Evolutionary conservation across 1,140 invertebrate species (phyloP), one percentile per base, ranked within the genome.

Genomic region (Philopotamus ludificatus): DNA sequence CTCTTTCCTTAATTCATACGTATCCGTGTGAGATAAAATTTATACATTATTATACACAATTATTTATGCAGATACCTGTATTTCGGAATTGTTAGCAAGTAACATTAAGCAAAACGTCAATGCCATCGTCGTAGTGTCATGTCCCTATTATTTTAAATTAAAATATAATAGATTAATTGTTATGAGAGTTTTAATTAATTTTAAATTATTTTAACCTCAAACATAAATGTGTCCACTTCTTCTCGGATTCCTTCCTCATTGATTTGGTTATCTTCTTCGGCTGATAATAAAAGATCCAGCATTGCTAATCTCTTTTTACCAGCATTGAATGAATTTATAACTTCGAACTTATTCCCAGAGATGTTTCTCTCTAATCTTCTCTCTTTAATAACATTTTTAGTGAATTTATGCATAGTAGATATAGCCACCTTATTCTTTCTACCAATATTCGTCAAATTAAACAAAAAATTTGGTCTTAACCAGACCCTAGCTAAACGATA

Each of bases 211-310:
- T n/a, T n/a, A 69, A 77, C 77, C 79, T 87, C 88, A 77, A 92
- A 91, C 82, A 90, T 87, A 72, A 92, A 93, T 0, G 89, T 92
- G 73, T 92, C 89, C 2, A 92, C 89, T 82, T 93, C 91, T 73
- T 93, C 90, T 66, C 85, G 81, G 41, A 94, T 90, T 61, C 90
- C 89, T 20, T 78, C 61, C 67, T 89, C 80, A 44, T 76, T 84
- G 39, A 85, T 80, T 34, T 76, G 80, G 22, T 82, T 77, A 49
- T 80, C 74, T 41, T 79, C 75, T 61, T 84, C 82, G 22, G 81
- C 79, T 69, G 84, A 78, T 3, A 93, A 76, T 3, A 93, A 64
- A 15, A 77, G 57, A 67, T 77, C 76, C 20, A 77, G 58, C 73
- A 76, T 74, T 15, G 74, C 74, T 41, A 71, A 61, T 22, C 65